Evolutionary conservation across 2,113 vertebrate genomes (phyloP), one percentile per base, ranked within the genome.

Genomic region (Tonatia bakeri): DNA sequence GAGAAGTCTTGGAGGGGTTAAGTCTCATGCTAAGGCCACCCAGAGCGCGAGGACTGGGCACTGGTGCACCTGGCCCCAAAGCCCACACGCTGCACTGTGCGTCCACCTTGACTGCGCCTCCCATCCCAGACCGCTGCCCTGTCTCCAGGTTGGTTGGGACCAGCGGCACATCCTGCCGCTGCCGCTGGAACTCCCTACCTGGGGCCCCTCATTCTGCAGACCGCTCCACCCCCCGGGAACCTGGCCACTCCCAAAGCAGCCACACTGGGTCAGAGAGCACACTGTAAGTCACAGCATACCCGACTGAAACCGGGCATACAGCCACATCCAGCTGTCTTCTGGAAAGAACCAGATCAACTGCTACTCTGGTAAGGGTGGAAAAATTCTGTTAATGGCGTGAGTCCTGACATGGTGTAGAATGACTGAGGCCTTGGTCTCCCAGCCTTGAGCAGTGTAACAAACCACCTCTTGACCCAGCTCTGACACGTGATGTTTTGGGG

Each of bases 281-380:
- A 43, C 43, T 24, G 3, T 20, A 19, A 87, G 26, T 54, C 43
- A 22, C 6, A 93, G 56, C 4, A 7, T 17, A 45, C 47, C 84
- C 6, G 0, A 13, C 1, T 36, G 56, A 14, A 13, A 82, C 31
- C 4, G 1, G n/a, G 89, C 70, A 12, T 0, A 7, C 7, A 1
- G 38, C 64, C 79, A n/a, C 38, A 26, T 26, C 75, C 64, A 45
- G 64, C 70, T 83, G 76, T 43, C 67, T 91, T 28, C 79, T 1
- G 19, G 70, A 38, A 85, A 64, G 72, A 70, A 45, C 16, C 45
- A 31, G 80, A 28, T 28, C 31, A 70, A 17, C 38, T 13, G 33
- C 7, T 38, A 4, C 47, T n/a, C 38, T 50, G 59, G 38, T 7
- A n/a, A 31, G 36, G 86, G 72, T 45, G n/a, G 81, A 20, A 36